Evolutionary conservation across 2,797 vertebrate genomes (phyloP), one percentile per base, ranked within the genome.

Genomic region (Odontamblyopus lacepedii): DNA sequence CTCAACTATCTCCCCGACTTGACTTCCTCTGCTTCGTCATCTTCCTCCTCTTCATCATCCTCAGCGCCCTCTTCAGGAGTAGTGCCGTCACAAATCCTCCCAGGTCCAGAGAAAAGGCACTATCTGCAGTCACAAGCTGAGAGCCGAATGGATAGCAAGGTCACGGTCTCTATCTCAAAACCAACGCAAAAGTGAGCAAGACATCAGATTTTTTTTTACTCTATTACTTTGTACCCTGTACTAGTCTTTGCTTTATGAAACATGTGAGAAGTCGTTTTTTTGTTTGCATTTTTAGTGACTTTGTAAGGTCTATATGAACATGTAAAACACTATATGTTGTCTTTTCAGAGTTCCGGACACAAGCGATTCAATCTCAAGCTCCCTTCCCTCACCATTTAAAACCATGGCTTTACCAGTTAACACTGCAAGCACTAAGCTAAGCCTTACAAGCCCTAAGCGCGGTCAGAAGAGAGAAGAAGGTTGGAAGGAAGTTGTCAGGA

Each of bases 401-500:
- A 91, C 96, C 72, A 95, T 97, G 83, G 95, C 95, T 85, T 93
- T 98, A 89, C 97, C 98, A 18, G 80, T 99, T 89, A 92, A 89
- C 69, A 96, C 97, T 77, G 95, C 97, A 86, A 98, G 94, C 88
- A 95, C 95, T 86, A 99, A 99, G 85, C 93, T 99, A 88, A 99
- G 96, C 90, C 94, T 98, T 87, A 97, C 96, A 70, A 99, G 97
- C 88, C 98, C 98, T 59, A 99, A 99, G 90, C 95, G 97, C 91
- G 95, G 96, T 69, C 97, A 96, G 83, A 99, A 98, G 85, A 96
- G 98, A 95, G 98, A 99, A 94, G 98, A 99, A 81, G 98, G 98
- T 12, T 99, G 98, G 98, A 99, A 99, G 92, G 98, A 99, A 89
- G 98, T 99, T 60, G 96, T 99, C 71, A 94, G 97, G 91, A 95